A percentile compares a stretch with the other conserved stretches of the same genome.
phyloP scores from a whole-genome alignment of 2,888 invertebrate species.

The Eulithis prunata region DNA sequence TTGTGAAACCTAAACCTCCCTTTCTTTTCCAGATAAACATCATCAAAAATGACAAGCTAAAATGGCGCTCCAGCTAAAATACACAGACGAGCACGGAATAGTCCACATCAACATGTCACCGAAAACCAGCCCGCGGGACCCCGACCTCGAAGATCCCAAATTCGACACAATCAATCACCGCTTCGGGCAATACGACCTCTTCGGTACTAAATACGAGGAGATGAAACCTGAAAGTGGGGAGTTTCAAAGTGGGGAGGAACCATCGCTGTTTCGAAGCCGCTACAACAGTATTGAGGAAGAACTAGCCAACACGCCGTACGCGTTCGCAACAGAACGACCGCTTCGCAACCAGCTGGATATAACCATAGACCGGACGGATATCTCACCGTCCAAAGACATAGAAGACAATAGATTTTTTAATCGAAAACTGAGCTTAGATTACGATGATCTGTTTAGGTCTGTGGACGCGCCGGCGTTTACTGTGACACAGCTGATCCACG shows the following conservation, averaged over 20 bases:
- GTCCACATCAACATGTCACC: conserved; percentile 79
- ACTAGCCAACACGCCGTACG: conserved; percentile 80
- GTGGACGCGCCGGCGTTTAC: conserved; percentile 68
- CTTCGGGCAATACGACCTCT: conserved; percentile 76
- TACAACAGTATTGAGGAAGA: conserved; percentile 82
- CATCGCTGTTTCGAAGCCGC: conserved; percentile 75
- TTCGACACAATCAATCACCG: conserved; percentile 78
- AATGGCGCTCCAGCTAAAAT: conserved; percentile 78
- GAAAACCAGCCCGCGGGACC: conserved; percentile 52
- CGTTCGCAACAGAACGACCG: conserved; percentile 72
- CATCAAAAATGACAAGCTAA: conserved; percentile 44
- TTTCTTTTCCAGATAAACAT: conserved; percentile 33
- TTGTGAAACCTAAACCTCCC: no score
- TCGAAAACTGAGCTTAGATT: conserved; percentile 53
- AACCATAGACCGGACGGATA: conserved; percentile 61
- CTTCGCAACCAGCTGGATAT: conserved; percentile 62
- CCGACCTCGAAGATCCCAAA: conserved; percentile 61
- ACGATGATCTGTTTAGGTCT: conserved; percentile 57
- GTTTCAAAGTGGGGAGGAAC: conserved; percentile 54
- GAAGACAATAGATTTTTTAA: conserved; percentile 73
- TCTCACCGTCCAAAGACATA: conserved; percentile 67
- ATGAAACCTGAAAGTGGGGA: conserved; percentile 3
- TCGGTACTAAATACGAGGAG: conserved; percentile 70
- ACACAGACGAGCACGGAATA: conserved; percentile 78
- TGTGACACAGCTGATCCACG: conserved; percentile 76